Evolutionary conservation across 2,888 invertebrate genomes (phyloP).

Genomic region (Cheilosia vulpina): DNA sequence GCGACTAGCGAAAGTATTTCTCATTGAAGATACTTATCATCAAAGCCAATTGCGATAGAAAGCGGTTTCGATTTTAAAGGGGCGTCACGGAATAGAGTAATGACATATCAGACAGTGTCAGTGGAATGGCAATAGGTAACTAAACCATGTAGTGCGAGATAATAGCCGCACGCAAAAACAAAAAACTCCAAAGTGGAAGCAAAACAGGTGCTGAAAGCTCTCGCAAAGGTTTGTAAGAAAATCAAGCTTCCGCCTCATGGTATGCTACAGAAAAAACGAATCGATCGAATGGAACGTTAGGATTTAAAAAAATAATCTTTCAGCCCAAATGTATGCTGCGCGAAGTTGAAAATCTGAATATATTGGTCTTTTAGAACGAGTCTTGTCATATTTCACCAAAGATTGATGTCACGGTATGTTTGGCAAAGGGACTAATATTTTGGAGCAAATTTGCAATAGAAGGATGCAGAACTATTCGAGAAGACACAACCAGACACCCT

Average conservation of each 20-base stretch:
- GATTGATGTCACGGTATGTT: too few species aligned
- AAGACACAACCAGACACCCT: too few species aligned
- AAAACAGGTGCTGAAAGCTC: constrained; percentile 27
- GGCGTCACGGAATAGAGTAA: constrained; percentile 53
- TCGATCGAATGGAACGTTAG: neutral
- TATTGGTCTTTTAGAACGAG: too few species aligned
- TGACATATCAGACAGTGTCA: constrained; percentile 1
- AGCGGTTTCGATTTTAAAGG: constrained; percentile 55
- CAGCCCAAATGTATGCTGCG: neutral
- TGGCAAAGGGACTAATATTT: too few species aligned
- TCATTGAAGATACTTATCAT: constrained; percentile 39
- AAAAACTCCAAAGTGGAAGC: neutral
- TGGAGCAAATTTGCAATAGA: too few species aligned
- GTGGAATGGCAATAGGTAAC: constrained; percentile 26
- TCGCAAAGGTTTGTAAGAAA: neutral
- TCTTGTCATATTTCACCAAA: too few species aligned
- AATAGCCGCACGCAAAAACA: neutral
- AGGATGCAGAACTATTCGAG: too few species aligned
- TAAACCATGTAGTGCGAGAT: constrained; percentile 5
- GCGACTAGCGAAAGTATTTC: constrained; percentile 52
- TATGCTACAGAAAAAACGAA: constrained; percentile 22
- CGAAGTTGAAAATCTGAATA: neutral
- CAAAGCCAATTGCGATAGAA: constrained; percentile 50
- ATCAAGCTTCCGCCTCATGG: constrained; percentile 17
- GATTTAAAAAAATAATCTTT: neutral